A percentile compares a stretch with the other conserved stretches of the same genome.
These are phyloP conservation scores for Scaptodrosophila latifasciaeformis DNA, from an alignment of 2,888 invertebrate genomes.

Conservation along the genomic window DNA sequence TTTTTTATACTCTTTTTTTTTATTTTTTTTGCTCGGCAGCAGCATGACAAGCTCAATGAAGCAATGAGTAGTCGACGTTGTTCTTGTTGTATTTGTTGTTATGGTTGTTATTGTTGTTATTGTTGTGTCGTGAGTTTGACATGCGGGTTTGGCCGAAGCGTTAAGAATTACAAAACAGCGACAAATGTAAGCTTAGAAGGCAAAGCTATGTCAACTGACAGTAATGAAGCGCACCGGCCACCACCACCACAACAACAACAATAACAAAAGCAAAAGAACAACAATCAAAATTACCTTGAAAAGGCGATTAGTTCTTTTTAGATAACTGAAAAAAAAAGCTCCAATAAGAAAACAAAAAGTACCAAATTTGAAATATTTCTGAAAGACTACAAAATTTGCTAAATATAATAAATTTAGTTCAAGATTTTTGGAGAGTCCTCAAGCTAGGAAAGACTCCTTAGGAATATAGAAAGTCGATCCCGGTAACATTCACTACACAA, in stretches of 20 bases:
- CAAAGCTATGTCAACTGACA: constrained; percentile 5
- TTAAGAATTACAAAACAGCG: constrained; percentile 42
- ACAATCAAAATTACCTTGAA: constrained; percentile 51
- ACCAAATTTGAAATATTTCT: too few relatives aligned
- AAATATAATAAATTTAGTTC: too few relatives aligned
- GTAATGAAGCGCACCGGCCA: constrained; percentile 23
- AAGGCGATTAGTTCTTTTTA: constrained; percentile 11
- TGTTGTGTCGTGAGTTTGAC: background rate
- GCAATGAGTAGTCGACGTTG: background rate
- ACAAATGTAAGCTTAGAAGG: constrained; percentile 38
- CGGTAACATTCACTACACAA: too few relatives aligned
- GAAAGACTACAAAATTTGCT: too few relatives aligned
- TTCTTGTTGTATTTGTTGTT: background rate
- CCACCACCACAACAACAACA: constrained; percentile 31
- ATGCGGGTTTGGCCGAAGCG: constrained; percentile 18
- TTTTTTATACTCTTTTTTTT: constrained; percentile 20
- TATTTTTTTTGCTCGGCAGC: constrained; percentile 20
- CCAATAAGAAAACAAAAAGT: constrained; percentile 14
- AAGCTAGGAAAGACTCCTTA: too few relatives aligned
- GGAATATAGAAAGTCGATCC: too few relatives aligned
- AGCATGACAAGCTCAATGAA: constrained; percentile 6
- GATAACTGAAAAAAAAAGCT: constrained; percentile 1
- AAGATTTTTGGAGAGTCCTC: too few relatives aligned
- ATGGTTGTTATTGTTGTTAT: background rate
- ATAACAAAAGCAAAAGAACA: constrained; percentile 22